Conservation (phyloP, 2,888 invertebrate genomes). For the Cosmorhoe ocellata region DNA sequence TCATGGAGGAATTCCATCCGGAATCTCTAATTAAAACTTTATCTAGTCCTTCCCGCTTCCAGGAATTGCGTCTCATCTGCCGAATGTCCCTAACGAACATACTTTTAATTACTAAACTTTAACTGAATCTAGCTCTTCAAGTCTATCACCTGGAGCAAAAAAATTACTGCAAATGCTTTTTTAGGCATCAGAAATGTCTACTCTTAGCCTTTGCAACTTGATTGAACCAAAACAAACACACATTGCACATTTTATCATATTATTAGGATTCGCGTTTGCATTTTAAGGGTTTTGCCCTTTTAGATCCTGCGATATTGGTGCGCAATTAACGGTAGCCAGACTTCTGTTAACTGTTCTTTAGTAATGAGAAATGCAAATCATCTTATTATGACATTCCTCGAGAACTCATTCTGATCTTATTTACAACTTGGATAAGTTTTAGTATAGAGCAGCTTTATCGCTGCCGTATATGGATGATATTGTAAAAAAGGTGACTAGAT, state of each 20-base stretch:
- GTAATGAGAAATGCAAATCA: constrained; percentile 43
- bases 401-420: constrained; percentile 33
- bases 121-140: not conserved
- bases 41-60: constrained; percentile 59
- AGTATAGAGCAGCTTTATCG: constrained; percentile 29
- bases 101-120: constrained; percentile 31
- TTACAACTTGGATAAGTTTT: constrained; percentile 35
- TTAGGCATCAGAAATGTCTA: too few relatives aligned
- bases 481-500: constrained; percentile 38
- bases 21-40: constrained; percentile 82
- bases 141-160: too few relatives aligned
- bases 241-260: too few relatives aligned
- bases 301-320: constrained; percentile 9
- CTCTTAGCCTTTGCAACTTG: too few relatives aligned
- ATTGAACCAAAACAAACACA: too few relatives aligned
- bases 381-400: constrained; percentile 35
- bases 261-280: not conserved
- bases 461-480: constrained; percentile 34
- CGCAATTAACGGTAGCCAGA: constrained; percentile 2
- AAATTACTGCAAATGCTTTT: too few relatives aligned
- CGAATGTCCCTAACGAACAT: constrained; percentile 22
- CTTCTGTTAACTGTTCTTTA: constrained; percentile 20
- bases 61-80: constrained; percentile 37
- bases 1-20: constrained; percentile 72
- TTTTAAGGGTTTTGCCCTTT: constrained; percentile 9